Evolutionary conservation across 2,113 vertebrate genomes (phyloP), one percentile per base, ranked within the genome.

Genomic region (Paracanthobrama guichenoti): DNA sequence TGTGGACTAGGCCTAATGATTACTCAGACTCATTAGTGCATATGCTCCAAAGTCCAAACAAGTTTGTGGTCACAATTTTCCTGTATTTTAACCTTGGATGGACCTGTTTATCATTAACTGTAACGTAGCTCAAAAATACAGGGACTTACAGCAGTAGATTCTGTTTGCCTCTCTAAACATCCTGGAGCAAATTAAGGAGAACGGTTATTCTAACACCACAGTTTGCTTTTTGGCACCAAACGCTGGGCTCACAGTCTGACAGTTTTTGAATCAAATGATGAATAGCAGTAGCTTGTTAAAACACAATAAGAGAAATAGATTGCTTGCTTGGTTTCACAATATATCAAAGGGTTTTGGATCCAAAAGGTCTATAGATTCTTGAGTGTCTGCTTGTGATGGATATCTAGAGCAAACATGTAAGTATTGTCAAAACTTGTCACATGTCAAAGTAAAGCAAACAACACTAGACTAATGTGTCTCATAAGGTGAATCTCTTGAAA

Each of bases 101-200:
- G 24, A 55, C 35, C 59, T 22, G 42, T 67, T 66, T 10, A 80
- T 80, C 79, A 80, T 80, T 80, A 80, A 80, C 42, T 79, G 57
- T 39, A 44, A n/a, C 2, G 1, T 50, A 50, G 26, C n/a, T 60
- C 3, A 14, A 64, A 67, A 67, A 80, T 14, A 50, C 26, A 67
- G 44, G 62, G 62, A 50, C 60, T 66, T 89, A 84, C 88, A 89
- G 86, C 89, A 91, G 87, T 66, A 86, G 81, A 77, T 85, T 86
- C 89, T 84, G 59, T 80, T 80, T 86, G 88, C 87, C 92, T 90
- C 92, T 91, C 90, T 88, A 92, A 91, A 91, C 90, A 85, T 90
- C 89, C 91, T 92, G 88, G 87, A 78, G 83, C 86, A 91, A 91
- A 92, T 88, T 81, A 92, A 86, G 86, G 87, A 87, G 85, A 92